A percentile compares a stretch with the other conserved stretches of the same genome.
phyloP scores from a whole-genome alignment of 2,888 invertebrate species.

The Ptychoptera contaminata region DNA sequence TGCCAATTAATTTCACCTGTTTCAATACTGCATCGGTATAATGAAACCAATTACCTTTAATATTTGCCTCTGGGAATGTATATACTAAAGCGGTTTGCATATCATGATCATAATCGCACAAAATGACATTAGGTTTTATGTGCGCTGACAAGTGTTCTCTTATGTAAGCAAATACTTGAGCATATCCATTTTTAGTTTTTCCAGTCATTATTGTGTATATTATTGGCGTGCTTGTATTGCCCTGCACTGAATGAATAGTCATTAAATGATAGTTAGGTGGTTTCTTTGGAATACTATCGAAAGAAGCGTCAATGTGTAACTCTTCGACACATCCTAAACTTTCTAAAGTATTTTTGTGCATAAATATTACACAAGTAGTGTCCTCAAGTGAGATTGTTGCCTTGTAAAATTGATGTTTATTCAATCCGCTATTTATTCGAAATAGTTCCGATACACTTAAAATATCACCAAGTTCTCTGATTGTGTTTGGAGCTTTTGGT shows the following conservation, averaged over 20 bases:
- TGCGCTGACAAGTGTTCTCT: conserved; percentile 13
- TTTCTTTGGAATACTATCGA: conserved; percentile 11
- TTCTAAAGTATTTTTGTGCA: conserved; percentile 16
- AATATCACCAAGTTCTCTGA: conserved; percentile 14
- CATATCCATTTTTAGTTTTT: conserved; percentile 13
- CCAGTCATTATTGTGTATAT: conserved; percentile 14
- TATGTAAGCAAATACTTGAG: conserved; percentile 15
- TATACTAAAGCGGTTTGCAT: conserved; percentile 14
- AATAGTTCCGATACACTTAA: conserved; percentile 14
- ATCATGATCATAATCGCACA: conserved; percentile 14
- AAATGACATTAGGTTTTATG: conserved; percentile 14
- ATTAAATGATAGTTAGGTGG: conserved; percentile 14
- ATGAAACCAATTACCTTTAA: conserved; percentile 18
- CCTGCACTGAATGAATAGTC: conserved; percentile 16
- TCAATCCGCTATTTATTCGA: conserved; percentile 14
- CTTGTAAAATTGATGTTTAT: conserved; percentile 16
- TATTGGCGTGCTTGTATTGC: conserved; percentile 15
- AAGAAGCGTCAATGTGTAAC: conserved; percentile 15
- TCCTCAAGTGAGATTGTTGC: conserved; percentile 13
- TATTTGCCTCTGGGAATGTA: conserved; percentile 15
- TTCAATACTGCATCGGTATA: conserved; percentile 15
- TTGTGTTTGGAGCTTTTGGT: conserved; percentile 13
- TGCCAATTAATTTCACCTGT: conserved; percentile 13
- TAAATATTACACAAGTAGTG: conserved; percentile 15
- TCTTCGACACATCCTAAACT: conserved; percentile 15